A percentile compares a stretch with the other conserved stretches of the same genome.
Conservation (phyloP, 2,888 invertebrate species). For the Schrankia costaestrigalis region DNA sequence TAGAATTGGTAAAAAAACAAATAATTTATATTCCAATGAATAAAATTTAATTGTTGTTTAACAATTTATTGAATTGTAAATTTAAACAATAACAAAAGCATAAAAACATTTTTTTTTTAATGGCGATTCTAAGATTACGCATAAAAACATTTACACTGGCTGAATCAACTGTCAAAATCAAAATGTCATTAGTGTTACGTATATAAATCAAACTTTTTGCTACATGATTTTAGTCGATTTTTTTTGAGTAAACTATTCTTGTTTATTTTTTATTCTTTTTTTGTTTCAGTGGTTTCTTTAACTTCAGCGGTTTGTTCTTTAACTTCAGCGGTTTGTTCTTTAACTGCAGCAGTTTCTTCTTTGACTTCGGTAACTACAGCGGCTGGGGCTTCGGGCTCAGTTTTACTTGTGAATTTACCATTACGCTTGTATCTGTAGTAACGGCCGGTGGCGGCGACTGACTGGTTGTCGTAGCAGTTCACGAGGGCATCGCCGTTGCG, state of each 20-base stretch:
- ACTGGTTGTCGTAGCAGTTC: conserved; percentile 75
- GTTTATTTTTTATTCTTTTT: conserved; percentile 35
- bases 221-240: conserved; percentile 12
- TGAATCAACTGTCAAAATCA: conserved; percentile 16
- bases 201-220: conserved; percentile 12
- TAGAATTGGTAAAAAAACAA: no score
- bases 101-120: neutral
- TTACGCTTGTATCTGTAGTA: conserved; percentile 72
- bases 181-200: conserved; percentile 17
- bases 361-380: conserved; percentile 26
- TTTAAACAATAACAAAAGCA: conserved; percentile 19
- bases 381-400: conserved; percentile 19
- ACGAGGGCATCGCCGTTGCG: conserved; percentile 81
- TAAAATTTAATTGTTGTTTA: no score
- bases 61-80: conserved; percentile 32
- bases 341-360: conserved; percentile 19
- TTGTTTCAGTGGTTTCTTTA: conserved; percentile 13
- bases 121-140: no score
- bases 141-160: no score
- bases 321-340: conserved; percentile 29
- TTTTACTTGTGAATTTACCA: conserved; percentile 43
- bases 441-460: conserved; percentile 60
- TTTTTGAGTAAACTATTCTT: no score
- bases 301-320: conserved; percentile 12
- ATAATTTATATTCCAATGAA: no score